These are phyloP conservation scores for Danio kyathit DNA, from an alignment of 2,797 vertebrate species.

Conservation along the genomic window DNA sequence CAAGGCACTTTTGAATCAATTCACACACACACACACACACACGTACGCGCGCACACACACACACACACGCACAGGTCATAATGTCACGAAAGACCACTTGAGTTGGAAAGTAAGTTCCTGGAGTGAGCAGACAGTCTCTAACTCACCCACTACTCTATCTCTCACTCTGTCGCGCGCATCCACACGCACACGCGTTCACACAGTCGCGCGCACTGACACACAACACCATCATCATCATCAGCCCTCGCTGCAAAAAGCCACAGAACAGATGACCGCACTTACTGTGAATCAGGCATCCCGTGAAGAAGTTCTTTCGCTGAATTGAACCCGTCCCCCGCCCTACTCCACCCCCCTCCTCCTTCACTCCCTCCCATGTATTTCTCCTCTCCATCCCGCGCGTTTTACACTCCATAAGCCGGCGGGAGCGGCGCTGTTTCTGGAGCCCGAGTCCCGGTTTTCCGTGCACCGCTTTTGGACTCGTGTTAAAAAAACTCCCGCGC, in stretches of 20 bases:
- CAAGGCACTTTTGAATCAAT: slow-evolving; percentile 6
- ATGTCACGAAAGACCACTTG: slow-evolving; percentile 53
- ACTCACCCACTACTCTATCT: background rate
- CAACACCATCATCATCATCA: slow-evolving; percentile 60
- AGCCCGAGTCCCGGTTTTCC: slow-evolving; percentile 28
- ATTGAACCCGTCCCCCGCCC: slow-evolving; percentile 66
- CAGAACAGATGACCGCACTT: slow-evolving; percentile 98
- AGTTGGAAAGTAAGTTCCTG: slow-evolving; percentile 71
- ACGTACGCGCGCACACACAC: slow-evolving; percentile 65
- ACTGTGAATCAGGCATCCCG: slow-evolving; percentile 92
- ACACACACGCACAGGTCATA: slow-evolving; percentile 47
- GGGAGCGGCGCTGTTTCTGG: slow-evolving; percentile 42
- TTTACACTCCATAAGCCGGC: slow-evolving; percentile 62
- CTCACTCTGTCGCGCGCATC: background rate
- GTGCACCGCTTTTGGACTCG: slow-evolving; percentile 8
- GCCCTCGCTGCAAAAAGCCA: slow-evolving; percentile 77
- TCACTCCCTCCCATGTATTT: slow-evolving; percentile 27
- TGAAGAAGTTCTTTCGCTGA: slow-evolving; percentile 88
- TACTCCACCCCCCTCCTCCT: slow-evolving; percentile 32
- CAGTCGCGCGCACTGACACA: slow-evolving; percentile 35
- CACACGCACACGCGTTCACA: too few species aligned
- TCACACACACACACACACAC: slow-evolving; percentile 66
- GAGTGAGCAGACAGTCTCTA: background rate
- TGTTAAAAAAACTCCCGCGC: slow-evolving; percentile 64
- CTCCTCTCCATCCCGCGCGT: slow-evolving; percentile 52